phyloP scores from a whole-genome alignment of 1,140 invertebrate genomes.

The Archivesica marissinica region DNA sequence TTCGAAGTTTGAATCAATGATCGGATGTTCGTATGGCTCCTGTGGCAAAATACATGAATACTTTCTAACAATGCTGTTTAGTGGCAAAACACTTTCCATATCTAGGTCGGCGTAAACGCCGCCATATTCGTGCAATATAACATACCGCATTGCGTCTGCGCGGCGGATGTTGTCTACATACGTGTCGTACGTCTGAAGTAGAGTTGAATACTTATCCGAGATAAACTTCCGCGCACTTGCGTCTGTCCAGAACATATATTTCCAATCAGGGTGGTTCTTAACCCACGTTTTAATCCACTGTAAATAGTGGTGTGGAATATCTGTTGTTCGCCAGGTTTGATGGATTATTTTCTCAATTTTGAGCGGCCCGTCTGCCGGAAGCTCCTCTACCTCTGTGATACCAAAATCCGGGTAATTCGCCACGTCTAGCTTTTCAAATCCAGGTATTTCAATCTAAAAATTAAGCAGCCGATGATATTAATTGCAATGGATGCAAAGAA shows the following conservation, averaged over 20 bases:
- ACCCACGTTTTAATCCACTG: conserved; percentile 75
- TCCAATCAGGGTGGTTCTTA: conserved; percentile 75
- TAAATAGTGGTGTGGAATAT: conserved; percentile 69
- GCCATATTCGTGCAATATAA: conserved; percentile 77
- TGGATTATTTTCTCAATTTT: conserved; percentile 78
- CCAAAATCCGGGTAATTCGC: conserved; percentile 49
- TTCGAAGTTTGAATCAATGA: conserved; percentile 74
- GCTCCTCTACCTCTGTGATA: conserved; percentile 52
- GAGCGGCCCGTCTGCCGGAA: conserved; percentile 58
- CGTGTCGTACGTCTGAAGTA: conserved; percentile 70
- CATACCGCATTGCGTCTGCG: conserved; percentile 78
- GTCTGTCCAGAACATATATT: conserved; percentile 80
- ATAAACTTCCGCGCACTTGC: conserved; percentile 72
- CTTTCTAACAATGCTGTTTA: conserved; percentile 67
- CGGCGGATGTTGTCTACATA: conserved; percentile 74
- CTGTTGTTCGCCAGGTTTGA: conserved; percentile 76
- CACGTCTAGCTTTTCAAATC: conserved; percentile 30
- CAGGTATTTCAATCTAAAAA: conserved; percentile 51
- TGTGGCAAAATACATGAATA: conserved; percentile 77
- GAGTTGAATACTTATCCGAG: conserved; percentile 66
- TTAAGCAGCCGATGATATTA: no score
- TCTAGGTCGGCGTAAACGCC: conserved; percentile 80
- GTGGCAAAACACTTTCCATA: conserved; percentile 74
- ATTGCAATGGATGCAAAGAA: no score
- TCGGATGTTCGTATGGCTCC: conserved; percentile 77